Evolutionary conservation across 2,888 invertebrate species (phyloP).

Genomic region (Tridacna gigas): DNA sequence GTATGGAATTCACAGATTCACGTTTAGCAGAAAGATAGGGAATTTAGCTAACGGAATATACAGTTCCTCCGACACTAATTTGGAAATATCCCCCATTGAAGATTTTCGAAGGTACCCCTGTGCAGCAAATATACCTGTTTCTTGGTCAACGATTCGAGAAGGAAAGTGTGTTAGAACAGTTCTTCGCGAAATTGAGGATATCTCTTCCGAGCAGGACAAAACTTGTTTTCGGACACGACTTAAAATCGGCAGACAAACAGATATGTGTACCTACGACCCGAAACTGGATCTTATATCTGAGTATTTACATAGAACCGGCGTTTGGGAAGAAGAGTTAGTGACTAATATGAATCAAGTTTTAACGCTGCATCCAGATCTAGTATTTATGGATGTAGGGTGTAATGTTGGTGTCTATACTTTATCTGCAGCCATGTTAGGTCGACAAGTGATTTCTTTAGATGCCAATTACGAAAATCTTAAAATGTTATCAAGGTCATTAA

Average conservation of each 20-base stretch:
- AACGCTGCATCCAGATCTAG: background rate
- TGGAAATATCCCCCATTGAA: background rate
- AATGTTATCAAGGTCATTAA: background rate
- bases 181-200: background rate
- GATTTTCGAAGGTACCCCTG: background rate
- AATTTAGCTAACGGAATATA: background rate
- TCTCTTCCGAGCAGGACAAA: background rate
- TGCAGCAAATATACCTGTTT: background rate
- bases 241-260: background rate
- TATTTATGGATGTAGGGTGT: slow-evolving; percentile 10
- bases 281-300: background rate
- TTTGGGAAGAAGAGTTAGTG: slow-evolving; percentile 1
- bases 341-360: background rate
- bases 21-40: background rate
- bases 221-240: background rate
- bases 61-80: background rate
- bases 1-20: background rate
- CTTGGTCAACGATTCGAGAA: background rate
- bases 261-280: slow-evolving; percentile 11
- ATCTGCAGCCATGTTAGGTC: background rate
- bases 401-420: slow-evolving; percentile 1
- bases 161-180: slow-evolving; percentile 6
- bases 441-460: background rate
- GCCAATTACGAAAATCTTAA: slow-evolving; percentile 12
- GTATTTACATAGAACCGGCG: background rate